A percentile compares a stretch with the other conserved stretches of the same genome.
phyloP scores from a whole-genome alignment of 1,140 invertebrate genomes.

The Panulirus ornatus region DNA sequence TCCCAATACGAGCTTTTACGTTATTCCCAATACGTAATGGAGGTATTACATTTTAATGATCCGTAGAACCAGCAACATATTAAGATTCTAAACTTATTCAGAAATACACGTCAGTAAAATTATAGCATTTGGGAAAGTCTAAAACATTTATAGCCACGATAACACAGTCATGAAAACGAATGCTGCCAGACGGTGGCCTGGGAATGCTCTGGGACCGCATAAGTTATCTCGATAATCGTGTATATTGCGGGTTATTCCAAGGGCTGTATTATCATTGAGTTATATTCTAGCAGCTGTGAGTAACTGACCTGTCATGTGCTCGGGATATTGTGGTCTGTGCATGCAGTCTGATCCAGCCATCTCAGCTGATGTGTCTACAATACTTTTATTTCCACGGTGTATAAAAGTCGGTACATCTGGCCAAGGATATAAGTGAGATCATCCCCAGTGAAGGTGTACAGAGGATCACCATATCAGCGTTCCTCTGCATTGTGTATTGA shows the following conservation, averaged over 20 bases:
- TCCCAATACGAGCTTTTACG: neutral
- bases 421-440: too few relatives aligned
- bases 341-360: too few relatives aligned
- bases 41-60: neutral
- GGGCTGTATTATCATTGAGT: neutral
- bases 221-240: neutral
- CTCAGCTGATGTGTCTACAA: too few relatives aligned
- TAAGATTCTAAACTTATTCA: constrained; percentile 44
- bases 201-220: neutral
- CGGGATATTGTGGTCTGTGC: too few relatives aligned
- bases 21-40: neutral
- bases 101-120: constrained; percentile 23
- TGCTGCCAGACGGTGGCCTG: neutral
- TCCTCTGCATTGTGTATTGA: too few relatives aligned
- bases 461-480: too few relatives aligned
- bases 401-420: too few relatives aligned
- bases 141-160: constrained; percentile 18
- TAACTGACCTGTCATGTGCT: too few relatives aligned
- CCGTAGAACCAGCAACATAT: neutral
- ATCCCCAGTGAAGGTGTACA: too few relatives aligned
- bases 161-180: constrained; percentile 25
- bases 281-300: neutral
- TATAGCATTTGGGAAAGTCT: constrained; percentile 36
- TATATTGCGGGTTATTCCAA: neutral
- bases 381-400: too few relatives aligned